Conservation (phyloP, 2,888 invertebrate genomes). For the Frankliniella intonsa region DNA sequence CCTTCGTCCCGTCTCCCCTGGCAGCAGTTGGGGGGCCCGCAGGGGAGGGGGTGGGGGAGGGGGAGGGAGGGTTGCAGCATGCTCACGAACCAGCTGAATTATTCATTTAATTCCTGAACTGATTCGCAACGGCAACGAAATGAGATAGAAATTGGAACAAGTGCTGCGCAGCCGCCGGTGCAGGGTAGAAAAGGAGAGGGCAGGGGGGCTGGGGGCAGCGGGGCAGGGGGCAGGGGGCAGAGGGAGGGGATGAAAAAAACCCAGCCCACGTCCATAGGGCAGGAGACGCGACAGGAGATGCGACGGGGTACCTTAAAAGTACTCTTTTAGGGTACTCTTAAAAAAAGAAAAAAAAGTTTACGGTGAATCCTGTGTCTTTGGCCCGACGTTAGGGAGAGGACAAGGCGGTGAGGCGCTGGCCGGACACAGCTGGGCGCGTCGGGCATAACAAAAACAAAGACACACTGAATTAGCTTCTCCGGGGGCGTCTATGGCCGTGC, state of each 20-base stretch:
- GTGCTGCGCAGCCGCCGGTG: background rate
- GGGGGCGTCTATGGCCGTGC: background rate
- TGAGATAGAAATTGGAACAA: conserved; percentile 14
- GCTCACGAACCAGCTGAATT: background rate
- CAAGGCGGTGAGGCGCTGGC: too few species aligned
- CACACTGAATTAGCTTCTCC: background rate
- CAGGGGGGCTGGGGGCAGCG: background rate
- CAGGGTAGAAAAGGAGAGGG: background rate
- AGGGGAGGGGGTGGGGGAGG: too few species aligned
- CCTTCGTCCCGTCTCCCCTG: background rate
- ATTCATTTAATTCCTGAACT: conserved; percentile 4
- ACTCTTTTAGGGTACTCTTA: too few species aligned
- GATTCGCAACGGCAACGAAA: background rate
- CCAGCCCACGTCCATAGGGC: too few species aligned
- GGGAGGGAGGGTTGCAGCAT: too few species aligned
- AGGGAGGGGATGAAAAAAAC: background rate
- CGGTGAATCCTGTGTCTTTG: too few species aligned
- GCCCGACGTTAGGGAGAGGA: too few species aligned
- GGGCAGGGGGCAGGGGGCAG: background rate
- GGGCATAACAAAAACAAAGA: too few species aligned
- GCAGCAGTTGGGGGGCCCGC: background rate
- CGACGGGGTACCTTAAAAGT: too few species aligned
- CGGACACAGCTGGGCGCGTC: too few species aligned
- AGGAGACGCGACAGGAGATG: too few species aligned
- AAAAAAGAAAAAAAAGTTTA: too few species aligned